A percentile compares a stretch with the other conserved stretches of the same genome.
Conservation (phyloP, 2,113 vertebrate species). For the Felis catus region DNA sequence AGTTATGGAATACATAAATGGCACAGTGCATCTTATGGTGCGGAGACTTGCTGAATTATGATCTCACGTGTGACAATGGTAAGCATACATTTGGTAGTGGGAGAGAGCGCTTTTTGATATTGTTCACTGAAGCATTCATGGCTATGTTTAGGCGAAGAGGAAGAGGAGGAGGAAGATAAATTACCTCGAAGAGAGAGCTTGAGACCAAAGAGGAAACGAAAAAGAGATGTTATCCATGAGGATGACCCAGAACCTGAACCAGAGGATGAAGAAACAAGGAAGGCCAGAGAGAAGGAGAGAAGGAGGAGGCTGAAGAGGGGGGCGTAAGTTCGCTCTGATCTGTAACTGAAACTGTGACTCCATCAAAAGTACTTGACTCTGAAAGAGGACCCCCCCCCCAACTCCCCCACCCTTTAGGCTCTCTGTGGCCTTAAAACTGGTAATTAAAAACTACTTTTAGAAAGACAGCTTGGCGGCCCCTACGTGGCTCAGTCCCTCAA, state of each 20-base stretch:
- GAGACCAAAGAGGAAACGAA: slow-evolving; percentile 81
- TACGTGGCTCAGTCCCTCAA: too few relatives aligned
- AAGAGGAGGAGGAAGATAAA: slow-evolving; percentile 76
- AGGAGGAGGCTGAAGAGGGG: slow-evolving; percentile 78
- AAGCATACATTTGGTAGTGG: background rate
- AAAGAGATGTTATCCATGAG: slow-evolving; percentile 77
- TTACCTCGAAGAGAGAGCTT: slow-evolving; percentile 81
- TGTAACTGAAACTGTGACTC: background rate
- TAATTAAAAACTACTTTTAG: slow-evolving; percentile 20
- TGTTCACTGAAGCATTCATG: background rate
- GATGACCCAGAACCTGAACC: slow-evolving; percentile 79
- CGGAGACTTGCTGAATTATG: background rate
- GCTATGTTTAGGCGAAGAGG: slow-evolving; percentile 63
- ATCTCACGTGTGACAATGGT: background rate
- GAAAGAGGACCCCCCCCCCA: background rate
- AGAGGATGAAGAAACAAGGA: slow-evolving; percentile 79
- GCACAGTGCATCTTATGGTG: background rate
- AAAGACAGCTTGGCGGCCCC: background rate
- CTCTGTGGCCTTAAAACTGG: background rate
- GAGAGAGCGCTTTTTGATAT: background rate
- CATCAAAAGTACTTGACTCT: background rate
- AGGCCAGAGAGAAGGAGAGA: slow-evolving; percentile 83
- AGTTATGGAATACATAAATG: background rate
- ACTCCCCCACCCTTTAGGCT: background rate
- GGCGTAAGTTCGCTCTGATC: slow-evolving; percentile 67